A percentile compares a stretch with the other conserved stretches of the same genome.
Conservation (phyloP, 2,797 vertebrate genomes). For the Xiphophorus birchmanni region DNA sequence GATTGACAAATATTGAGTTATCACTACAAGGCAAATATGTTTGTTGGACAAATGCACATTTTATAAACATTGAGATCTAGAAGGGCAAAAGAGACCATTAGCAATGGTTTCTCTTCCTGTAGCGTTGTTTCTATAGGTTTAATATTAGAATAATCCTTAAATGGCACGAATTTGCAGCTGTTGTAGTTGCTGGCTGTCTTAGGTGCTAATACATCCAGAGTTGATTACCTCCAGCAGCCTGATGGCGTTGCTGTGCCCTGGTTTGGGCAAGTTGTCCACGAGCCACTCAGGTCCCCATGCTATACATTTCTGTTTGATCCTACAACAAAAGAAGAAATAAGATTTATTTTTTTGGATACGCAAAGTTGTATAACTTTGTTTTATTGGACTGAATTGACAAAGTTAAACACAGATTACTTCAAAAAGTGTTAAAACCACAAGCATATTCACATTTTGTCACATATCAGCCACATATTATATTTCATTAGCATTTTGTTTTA, state of each 20-base stretch:
- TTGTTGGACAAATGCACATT: not conserved
- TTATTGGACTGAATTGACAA: not conserved
- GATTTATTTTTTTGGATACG: not conserved
- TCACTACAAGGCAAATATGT: not conserved
- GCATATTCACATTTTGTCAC: not conserved
- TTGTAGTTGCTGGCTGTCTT: not conserved
- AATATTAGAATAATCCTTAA: not conserved
- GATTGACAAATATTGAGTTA: not conserved
- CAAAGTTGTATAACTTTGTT: not conserved
- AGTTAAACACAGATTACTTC: not conserved
- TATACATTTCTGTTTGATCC: conserved; percentile 79
- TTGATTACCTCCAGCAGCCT: conserved; percentile 87
- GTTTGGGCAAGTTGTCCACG: conserved; percentile 81
- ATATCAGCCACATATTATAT: not conserved
- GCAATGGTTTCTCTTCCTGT: not conserved
- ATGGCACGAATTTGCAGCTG: not conserved
- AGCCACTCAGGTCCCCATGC: conserved; percentile 84
- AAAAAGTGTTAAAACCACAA: not conserved
- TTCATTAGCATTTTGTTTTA: not conserved
- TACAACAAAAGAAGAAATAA: conserved; percentile 51
- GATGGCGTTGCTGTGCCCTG: conserved; percentile 85
- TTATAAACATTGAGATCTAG: not conserved
- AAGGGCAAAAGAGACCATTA: not conserved
- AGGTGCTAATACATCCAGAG: not conserved
- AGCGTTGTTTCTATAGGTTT: not conserved